Conservation (phyloP, 2,888 invertebrate genomes). For the Adelphocoris suturalis region DNA sequence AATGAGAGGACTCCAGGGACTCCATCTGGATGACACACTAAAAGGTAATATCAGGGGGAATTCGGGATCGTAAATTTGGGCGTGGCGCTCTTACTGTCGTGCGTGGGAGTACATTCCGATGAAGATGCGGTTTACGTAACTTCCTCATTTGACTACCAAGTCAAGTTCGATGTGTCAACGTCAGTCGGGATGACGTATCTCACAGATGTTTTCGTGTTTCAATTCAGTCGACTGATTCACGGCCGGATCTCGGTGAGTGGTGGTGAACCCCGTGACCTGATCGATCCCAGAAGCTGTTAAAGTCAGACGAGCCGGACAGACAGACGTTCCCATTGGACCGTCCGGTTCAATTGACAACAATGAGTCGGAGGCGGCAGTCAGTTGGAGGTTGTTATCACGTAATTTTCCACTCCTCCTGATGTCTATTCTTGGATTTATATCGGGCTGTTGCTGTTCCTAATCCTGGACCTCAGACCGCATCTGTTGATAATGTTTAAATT, state of each 20-base stretch:
- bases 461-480: not conserved
- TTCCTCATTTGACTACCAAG: too few species aligned
- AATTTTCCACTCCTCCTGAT: not conserved
- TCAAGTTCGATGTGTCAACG: too few species aligned
- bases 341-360: constrained; percentile 29
- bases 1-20: too few species aligned
- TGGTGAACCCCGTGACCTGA: constrained; percentile 1
- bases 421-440: constrained; percentile 32
- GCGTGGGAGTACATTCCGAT: too few species aligned
- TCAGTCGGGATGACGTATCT: too few species aligned
- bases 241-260: not conserved
- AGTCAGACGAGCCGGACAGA: not conserved
- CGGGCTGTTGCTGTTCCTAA: constrained; percentile 7
- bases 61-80: too few species aligned
- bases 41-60: too few species aligned
- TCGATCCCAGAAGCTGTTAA: not conserved
- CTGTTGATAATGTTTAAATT: not conserved
- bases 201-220: too few species aligned
- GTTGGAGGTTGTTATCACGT: not conserved
- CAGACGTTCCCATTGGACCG: not conserved
- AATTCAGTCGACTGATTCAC: not conserved
- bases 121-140: too few species aligned
- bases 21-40: too few species aligned
- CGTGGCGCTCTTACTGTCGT: too few species aligned
- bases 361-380: constrained; percentile 28